Conservation (phyloP, 2,113 vertebrate species). For the Petrocephalus microphthalmus region DNA sequence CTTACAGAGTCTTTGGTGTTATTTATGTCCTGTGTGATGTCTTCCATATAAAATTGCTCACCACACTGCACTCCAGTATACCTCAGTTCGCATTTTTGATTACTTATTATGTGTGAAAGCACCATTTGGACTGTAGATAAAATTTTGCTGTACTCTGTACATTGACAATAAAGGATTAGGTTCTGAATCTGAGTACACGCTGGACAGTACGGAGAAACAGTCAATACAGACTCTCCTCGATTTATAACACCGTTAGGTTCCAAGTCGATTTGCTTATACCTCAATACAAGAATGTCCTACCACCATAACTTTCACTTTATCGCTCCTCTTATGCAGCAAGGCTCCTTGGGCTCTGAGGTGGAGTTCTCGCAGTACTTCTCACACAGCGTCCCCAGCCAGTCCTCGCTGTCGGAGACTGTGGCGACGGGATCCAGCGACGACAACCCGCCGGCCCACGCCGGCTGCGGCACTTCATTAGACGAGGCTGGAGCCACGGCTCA, state of each 20-base stretch:
- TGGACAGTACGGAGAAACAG: neutral
- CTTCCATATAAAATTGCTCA: too few species aligned
- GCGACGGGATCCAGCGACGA: constrained; percentile 61
- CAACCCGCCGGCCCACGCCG: constrained; percentile 61
- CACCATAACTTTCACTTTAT: neutral
- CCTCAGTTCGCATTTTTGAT: too few species aligned
- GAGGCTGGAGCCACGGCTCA: constrained; percentile 49
- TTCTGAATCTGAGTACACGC: neutral
- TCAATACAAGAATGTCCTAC: neutral
- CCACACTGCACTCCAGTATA: too few species aligned
- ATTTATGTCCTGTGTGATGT: too few species aligned
- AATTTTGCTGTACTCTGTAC: too few species aligned
- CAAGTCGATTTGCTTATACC: neutral
- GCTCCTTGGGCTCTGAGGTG: constrained; percentile 73
- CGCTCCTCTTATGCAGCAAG: too few species aligned
- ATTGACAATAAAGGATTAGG: too few species aligned
- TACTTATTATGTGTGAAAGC: too few species aligned
- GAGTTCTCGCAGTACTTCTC: constrained; percentile 84
- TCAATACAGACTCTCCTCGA: neutral
- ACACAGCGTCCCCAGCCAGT: constrained; percentile 59
- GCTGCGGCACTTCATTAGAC: constrained; percentile 56
- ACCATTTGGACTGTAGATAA: too few species aligned
- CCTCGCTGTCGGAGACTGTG: constrained; percentile 60
- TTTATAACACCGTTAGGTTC: neutral
- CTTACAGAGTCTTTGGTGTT: too few species aligned